Evolutionary conservation across 2,888 invertebrate genomes (phyloP), one percentile per base, ranked within the genome.

Genomic region (Apoderus coryli): DNA sequence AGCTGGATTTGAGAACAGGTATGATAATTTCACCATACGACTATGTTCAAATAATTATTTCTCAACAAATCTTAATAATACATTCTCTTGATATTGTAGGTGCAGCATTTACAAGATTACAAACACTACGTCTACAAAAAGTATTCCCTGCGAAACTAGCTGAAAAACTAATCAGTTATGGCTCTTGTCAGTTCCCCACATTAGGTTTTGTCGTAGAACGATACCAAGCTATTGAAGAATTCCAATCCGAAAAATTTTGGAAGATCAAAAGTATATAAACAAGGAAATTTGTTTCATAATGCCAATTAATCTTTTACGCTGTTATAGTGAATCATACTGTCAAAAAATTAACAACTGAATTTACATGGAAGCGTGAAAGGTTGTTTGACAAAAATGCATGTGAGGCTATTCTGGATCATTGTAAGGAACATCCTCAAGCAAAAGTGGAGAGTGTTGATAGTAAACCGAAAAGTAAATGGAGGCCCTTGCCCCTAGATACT

Each of bases 161-260:
- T 0, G 71, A 84, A 32, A 77, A 79, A 53, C 55, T 95, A 2
- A 80, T 99, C 26, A 96, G 95, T 57, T 99, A 99, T 56, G 98
- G 98, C 2, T 92, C 90, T 34, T 99, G 98, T 52, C 98, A 99
- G 59, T 96, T 99, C 57, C 98, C 98, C 4, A 99, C 98, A 0
- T 63, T 99, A n/a, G 98, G 98, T 2, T 99, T 99, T 68, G 95
- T 99, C n/a, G 96, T 93, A 0, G 93, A 98, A 56, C 69, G 98
- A 29, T 96, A 84, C 54, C 76, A 89, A 51, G 86, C 89, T 13
- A 78, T 90, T 26, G 79, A 90, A 54, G 75, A 73, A 39, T 99
- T 99, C 59, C 71, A 92, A 5, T 64, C 86, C 0, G 95, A 98
- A 60, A 67, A 74, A 3, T 99, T 96, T 62, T 99, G 98, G 96